Evolutionary conservation across 2,888 invertebrate genomes (phyloP).

Genomic region (Caradrina kadenii): DNA sequence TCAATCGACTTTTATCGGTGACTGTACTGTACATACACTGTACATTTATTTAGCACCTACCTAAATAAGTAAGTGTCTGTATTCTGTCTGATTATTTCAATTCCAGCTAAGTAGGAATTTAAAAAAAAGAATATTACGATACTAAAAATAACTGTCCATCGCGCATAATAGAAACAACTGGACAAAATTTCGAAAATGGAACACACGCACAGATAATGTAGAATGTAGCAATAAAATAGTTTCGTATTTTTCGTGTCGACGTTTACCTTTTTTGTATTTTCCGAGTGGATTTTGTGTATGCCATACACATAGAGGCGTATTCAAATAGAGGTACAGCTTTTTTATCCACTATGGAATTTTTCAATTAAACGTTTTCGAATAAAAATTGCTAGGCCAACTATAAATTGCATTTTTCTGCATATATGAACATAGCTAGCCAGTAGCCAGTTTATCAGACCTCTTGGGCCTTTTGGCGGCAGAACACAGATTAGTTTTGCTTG

Average conservation of each 20-base stretch:
- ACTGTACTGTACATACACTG: too few relatives aligned
- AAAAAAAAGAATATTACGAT: too few relatives aligned
- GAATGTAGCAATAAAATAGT: background rate
- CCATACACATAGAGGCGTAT: conserved; percentile 1
- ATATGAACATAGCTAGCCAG: background rate
- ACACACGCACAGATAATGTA: background rate
- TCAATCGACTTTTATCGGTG: too few relatives aligned
- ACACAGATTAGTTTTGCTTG: background rate
- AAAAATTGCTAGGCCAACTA: background rate
- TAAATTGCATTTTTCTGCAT: conserved; percentile 8
- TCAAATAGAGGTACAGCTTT: conserved; percentile 11
- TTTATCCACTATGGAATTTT: background rate
- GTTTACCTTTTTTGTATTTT: conserved; percentile 8
- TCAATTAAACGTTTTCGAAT: conserved; percentile 3
- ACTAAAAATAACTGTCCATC: background rate
- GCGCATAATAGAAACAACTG: background rate
- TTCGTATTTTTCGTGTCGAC: background rate
- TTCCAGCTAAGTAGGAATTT: too few relatives aligned
- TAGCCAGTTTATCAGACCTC: background rate
- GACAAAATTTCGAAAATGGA: background rate
- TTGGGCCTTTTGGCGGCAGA: background rate
- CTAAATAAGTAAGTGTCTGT: too few relatives aligned
- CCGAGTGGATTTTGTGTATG: background rate
- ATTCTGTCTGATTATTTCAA: too few relatives aligned
- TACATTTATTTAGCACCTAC: too few relatives aligned